phyloP scores from a whole-genome alignment of 2,888 invertebrate genomes.

The Carterocephalus palaemon region DNA sequence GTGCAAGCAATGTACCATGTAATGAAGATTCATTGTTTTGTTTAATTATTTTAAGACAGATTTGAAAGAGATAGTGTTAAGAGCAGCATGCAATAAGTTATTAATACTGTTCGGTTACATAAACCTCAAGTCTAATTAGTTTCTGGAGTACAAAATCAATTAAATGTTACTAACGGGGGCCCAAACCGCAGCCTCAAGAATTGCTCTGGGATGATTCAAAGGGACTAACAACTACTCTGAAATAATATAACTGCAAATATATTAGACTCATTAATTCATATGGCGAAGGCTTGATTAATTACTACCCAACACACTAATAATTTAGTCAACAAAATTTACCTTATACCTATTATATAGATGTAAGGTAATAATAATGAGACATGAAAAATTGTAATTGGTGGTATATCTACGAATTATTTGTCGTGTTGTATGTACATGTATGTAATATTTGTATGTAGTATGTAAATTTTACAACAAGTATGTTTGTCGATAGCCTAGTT shows the following conservation, averaged over 20 bases:
- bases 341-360: too few relatives aligned
- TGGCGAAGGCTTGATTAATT: constrained; percentile 11
- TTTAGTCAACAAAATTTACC: too few relatives aligned
- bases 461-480: too few relatives aligned
- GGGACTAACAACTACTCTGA: constrained; percentile 42
- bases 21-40: constrained; percentile 13
- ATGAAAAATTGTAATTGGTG: too few relatives aligned
- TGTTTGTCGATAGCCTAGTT: too few relatives aligned
- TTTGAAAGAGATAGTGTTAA: constrained; percentile 51
- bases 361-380: too few relatives aligned
- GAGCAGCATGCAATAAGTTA: constrained; percentile 47
- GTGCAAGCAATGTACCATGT: too few relatives aligned
- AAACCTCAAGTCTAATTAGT: constrained; percentile 75
- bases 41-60: constrained; percentile 40
- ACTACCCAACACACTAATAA: constrained; percentile 25
- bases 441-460: too few relatives aligned
- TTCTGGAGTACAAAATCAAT: constrained; percentile 73
- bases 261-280: constrained; percentile 21
- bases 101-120: constrained; percentile 68
- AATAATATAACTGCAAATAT: constrained; percentile 29
- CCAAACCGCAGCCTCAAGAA: constrained; percentile 62
- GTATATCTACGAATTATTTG: too few relatives aligned
- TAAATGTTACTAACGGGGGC: constrained; percentile 60
- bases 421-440: too few relatives aligned
- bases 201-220: constrained; percentile 56